Evolutionary conservation across 2,797 vertebrate genomes (phyloP), one percentile per base, ranked within the genome.

Genomic region (Capromys pilorides): DNA sequence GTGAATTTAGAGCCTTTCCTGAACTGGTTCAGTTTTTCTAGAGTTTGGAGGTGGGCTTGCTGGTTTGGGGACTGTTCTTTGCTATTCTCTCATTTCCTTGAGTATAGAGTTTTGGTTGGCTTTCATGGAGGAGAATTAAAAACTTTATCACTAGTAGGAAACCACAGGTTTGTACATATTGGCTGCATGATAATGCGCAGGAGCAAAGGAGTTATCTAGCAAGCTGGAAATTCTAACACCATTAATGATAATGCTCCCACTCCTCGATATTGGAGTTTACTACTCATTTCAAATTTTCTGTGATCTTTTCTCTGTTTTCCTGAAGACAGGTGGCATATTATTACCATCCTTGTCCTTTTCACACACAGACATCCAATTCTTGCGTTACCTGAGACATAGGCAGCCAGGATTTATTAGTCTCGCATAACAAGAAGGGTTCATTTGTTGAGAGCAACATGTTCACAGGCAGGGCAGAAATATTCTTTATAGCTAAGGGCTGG

Each of bases 401-500:
- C 39, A 98, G 86, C 0, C 49, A 95, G 62, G 96, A 97, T 14
- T 13, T 86, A 5, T 97, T 45, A 0, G 1, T 93, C 2, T 98
- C 83, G 8, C 99, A 99, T 39, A 99, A 78, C 13, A 91, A 97
- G 96, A 99, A 99, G 0, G 99, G 99, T 57, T 98, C 96, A 0
- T 54, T 91, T 16, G 99, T 82, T 16, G 94, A 91, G 19, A 99
- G 95, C 66, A 98, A 31, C 77, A 99, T 2, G 1, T 95, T 98
- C 22, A 99, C 96, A 0, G 98, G 94, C 93, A 99, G 96, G 28
- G 96, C 97, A 1, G 99, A 99, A 45, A 98, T 54, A 41, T 99
- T 99, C 96, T 98, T 98, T 86, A 99, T 71, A 64, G 97, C 11
- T 77, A 99, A 97, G 64, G 98, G 98, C 96, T 99, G 49, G 90